A percentile compares a stretch with the other conserved stretches of the same genome.
phyloP scores from a whole-genome alignment of 2,113 vertebrate species.

The Loxodonta africana region DNA sequence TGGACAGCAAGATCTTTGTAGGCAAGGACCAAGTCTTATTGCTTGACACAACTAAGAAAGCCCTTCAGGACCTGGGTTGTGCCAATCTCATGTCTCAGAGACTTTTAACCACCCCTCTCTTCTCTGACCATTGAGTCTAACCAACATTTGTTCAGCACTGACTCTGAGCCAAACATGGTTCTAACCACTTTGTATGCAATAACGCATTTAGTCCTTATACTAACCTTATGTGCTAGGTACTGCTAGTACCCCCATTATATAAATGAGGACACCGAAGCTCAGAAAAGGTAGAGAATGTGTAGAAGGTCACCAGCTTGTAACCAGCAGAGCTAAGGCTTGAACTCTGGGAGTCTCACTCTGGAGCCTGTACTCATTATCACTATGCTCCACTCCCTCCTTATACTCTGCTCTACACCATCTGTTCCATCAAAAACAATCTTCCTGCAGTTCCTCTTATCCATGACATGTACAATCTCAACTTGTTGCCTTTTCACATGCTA shows the following conservation, averaged over 20 bases:
- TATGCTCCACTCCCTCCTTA: background rate
- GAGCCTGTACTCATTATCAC: rapidly evolving
- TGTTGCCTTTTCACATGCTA: background rate
- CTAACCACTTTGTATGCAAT: background rate
- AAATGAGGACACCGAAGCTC: background rate
- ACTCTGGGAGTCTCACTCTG: background rate
- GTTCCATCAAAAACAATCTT: background rate
- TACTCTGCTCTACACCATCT: background rate
- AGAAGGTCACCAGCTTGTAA: background rate
- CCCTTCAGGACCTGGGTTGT: background rate
- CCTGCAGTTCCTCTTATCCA: background rate
- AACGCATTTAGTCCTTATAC: background rate
- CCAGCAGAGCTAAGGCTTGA: background rate
- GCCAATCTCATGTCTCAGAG: background rate
- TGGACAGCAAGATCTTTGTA: background rate
- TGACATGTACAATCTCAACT: background rate
- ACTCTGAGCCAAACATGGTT: background rate
- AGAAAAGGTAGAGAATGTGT: background rate
- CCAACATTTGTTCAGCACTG: background rate
- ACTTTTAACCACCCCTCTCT: background rate
- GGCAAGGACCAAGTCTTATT: background rate
- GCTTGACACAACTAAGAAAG: background rate
- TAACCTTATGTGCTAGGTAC: background rate
- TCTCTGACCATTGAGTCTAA: background rate
- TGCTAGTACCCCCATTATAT: background rate